Base-by-base conservation (phyloP, 2,113 vertebrate genomes). In the Tenebrosternarchus preto region DNA sequence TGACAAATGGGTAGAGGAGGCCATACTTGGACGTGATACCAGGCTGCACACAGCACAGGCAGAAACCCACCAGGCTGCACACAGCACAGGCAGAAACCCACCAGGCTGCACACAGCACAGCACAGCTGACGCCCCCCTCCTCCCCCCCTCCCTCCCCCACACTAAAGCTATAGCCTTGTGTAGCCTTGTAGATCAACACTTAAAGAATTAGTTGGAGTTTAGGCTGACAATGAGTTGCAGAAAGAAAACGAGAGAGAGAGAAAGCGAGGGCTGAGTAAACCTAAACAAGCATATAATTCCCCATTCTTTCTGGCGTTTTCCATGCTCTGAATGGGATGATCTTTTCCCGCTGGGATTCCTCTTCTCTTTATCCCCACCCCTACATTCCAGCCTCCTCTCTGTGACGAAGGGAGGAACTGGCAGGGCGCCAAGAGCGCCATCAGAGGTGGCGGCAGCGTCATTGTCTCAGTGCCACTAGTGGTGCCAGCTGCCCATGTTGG, bases 401-500 rank as follows among this genome's bases (percentile, higher is more conserved):
- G 29, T 25, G 19, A 29, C 50, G 29, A 60, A 19, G 22, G 43
- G 29, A 29, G 0, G 55, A 70, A 19, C 46, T 25, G 85, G 87
- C 76, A 5, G 5, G 6, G 17, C 56, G 81, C 81, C 87, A 86
- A 77, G 67, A 56, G 29, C 85, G 70, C 83, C 86, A 87, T 78
- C 80, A 61, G 77, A 72, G 39, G 33, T 24, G 29, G 61, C 72
- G 55, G 76, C 73, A 36, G 71, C 66, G 24, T 73, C 81, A 82
- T 83, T 81, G 86, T 85, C 71, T 80, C 64, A 63, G 11, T 82
- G 76, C 85, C 81, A 80, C 68, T 82, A 78, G 66, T 77, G 73
- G 82, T 84, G 69, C 77, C 84, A 84, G 84, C 80, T 85, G 86
- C 80, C 82, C 59, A 22, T 20, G 9, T 50, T 85, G 87, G 83